Conservation (phyloP, 2,113 vertebrate genomes). For the Eretmochelys imbricata region DNA sequence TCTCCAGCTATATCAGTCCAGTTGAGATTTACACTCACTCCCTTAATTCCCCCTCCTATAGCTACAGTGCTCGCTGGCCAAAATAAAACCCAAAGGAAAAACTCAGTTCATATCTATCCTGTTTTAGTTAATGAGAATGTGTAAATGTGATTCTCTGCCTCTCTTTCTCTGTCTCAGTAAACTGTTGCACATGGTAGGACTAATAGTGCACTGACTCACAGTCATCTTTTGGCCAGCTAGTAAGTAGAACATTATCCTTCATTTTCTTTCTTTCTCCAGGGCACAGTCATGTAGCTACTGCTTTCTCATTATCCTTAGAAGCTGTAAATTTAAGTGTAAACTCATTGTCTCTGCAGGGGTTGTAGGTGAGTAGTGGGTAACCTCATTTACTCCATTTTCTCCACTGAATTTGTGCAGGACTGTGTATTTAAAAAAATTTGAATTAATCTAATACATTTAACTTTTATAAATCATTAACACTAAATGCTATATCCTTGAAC, state of each 20-base stretch:
- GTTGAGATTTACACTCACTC: conserved; percentile 29
- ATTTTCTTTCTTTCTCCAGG: conserved; percentile 63
- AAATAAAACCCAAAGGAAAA: background rate
- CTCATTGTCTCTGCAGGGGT: conserved; percentile 60
- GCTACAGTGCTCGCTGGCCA: conserved; percentile 1
- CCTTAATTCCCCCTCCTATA: conserved; percentile 15
- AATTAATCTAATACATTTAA: background rate
- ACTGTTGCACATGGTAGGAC: conserved; percentile 30
- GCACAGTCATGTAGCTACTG: conserved; percentile 42
- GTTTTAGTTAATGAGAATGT: conserved; percentile 38
- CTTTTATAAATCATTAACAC: background rate
- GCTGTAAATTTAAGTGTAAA: conserved; percentile 46
- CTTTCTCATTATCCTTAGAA: conserved; percentile 38
- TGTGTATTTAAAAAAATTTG: background rate
- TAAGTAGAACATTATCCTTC: conserved; percentile 42
- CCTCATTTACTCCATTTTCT: conserved; percentile 22
- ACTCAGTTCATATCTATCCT: background rate
- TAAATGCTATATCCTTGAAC: background rate
- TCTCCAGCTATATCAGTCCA: conserved; percentile 41
- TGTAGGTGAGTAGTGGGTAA: conserved; percentile 37
- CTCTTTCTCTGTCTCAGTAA: conserved; percentile 48
- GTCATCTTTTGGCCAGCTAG: conserved; percentile 50
- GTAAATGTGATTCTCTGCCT: background rate
- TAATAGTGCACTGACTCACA: conserved; percentile 18
- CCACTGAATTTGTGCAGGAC: background rate